Base-by-base conservation (phyloP, 1,140 invertebrate species). In the Penaeus vannamei region DNA sequence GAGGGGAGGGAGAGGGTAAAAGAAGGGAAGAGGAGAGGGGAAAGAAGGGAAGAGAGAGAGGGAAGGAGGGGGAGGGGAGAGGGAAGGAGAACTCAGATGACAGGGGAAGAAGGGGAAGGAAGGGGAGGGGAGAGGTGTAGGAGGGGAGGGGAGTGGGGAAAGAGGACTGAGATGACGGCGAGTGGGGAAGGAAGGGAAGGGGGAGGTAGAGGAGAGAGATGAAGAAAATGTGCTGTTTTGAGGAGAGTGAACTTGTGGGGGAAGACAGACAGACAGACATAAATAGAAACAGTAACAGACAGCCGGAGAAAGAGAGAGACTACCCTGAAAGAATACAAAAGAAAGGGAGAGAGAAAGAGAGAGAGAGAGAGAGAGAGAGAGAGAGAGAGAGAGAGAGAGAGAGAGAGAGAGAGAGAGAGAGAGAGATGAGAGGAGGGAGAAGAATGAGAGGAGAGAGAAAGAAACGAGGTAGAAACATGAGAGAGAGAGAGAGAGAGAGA, bases 361-460 rank as follows among this genome's bases (percentile, higher is more conserved):
- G 42, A 84, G 82, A 84, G 82, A 84, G 80, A 82, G 36, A 82
- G 80, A 82, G 36, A 82, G 81, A 61, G 23, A 32, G 32, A 14
- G 23, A 32, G 23, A 32, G 32, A 32, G 32, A 32, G 66, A 23
- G 66, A 69, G 66, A 32, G 23, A 32, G 17, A n/a, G 23, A 32
- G 19, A 32, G 23, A 19, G 19, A 32, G 66, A 72, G 69, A 26
- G n/a, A 26, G 69, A 14, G 69, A 32, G n/a, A 29, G 2, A 76
- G 20, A 14, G 69, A 36, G 46, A 53, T 2, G 10, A 12, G 10
- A 8, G 10, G 46, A 53, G 46, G 1, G 10, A 53, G 46, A 53
- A 8, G 10, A 12, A 53, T 2, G 10, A 12, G 10, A 53, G 10
- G 46, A 53, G 14, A 14, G 46, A 53, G 46, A 53, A 8, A 14